Evolutionary conservation across 2,113 vertebrate genomes (phyloP), one percentile per base, ranked within the genome.

Genomic region (Tautogolabrus adspersus): DNA sequence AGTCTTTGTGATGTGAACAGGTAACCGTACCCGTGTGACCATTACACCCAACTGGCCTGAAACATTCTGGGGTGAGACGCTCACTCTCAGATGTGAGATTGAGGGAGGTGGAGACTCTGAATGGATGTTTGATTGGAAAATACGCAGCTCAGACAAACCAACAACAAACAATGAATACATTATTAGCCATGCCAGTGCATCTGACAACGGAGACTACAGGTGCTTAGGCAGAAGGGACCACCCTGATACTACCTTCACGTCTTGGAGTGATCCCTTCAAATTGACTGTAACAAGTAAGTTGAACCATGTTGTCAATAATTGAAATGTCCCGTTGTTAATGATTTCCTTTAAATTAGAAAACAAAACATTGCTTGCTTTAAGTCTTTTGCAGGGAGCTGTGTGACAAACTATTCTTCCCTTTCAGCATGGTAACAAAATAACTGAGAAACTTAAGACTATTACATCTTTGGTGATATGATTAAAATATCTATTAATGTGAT

Each of bases 101-200:
- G 30, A 51, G 10, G 60, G 23, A 30, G 19, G 44, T 10, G 37
- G 37, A 72, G 47, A 65, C 54, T 52, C 13, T 51, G 10, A 1
- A 11, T 72, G 76, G 76, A 9, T 3, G 22, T 1, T 66, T 79
- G 54, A 59, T n/a, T 79, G 76, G 66, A 49, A 10, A 40, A 64
- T 58, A 63, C 7, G 26, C 13, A n/a, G 30, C 40, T 49, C 21
- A 57, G 15, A 57, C 15, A 11, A 2, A 34, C 10, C 13, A 26
- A 18, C 30, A 21, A 0, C 18, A 51, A 19, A 22, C 1, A 19
- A 5, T 10, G 3, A 52, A 21, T 52, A 52, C 49, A 52, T 7
- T n/a, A 52, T n/a, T 52, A n/a, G 8, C 16, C 1, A 3, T 2
- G 7, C 47, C 19, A 52, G 19, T 9, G 1, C 1, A 10, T 65